phyloP scores from a whole-genome alignment of 2,113 vertebrate species.

The Murina feae region DNA sequence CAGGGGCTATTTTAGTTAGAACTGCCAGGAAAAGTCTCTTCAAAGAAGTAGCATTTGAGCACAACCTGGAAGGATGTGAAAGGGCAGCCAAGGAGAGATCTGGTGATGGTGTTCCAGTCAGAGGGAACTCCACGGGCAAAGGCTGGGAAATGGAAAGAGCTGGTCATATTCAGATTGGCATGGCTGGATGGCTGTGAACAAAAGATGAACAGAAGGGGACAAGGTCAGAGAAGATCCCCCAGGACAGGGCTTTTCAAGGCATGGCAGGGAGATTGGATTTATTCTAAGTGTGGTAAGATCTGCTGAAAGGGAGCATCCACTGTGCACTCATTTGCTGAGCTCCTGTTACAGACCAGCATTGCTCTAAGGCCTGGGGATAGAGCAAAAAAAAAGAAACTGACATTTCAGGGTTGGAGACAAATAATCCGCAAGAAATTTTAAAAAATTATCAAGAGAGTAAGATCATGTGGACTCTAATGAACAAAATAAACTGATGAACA shows the following conservation, averaged over 20 bases:
- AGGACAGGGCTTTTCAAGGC: neutral
- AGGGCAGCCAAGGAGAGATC: constrained; percentile 30
- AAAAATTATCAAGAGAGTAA: neutral
- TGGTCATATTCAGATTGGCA: neutral
- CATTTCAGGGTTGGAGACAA: neutral
- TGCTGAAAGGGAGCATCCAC: too few species aligned
- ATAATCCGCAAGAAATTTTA: neutral
- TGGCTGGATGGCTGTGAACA: neutral
- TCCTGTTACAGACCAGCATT: neutral
- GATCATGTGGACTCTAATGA: too few species aligned
- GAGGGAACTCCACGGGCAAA: neutral
- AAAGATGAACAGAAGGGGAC: neutral
- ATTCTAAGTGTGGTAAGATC: neutral
- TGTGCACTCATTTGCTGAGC: neutral
- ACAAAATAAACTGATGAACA: too few species aligned
- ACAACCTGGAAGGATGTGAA: constrained; percentile 32
- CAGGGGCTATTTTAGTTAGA: constrained; percentile 15
- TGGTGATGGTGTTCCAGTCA: neutral
- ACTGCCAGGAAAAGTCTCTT: constrained; percentile 55
- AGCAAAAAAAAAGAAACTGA: neutral
- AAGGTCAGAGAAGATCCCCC: neutral
- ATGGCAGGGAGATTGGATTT: neutral
- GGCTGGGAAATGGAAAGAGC: neutral
- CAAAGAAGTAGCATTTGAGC: constrained; percentile 30
- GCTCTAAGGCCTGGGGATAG: neutral